phyloP scores from a whole-genome alignment of 1,140 invertebrate genomes.

The Lycorma delicatula region DNA sequence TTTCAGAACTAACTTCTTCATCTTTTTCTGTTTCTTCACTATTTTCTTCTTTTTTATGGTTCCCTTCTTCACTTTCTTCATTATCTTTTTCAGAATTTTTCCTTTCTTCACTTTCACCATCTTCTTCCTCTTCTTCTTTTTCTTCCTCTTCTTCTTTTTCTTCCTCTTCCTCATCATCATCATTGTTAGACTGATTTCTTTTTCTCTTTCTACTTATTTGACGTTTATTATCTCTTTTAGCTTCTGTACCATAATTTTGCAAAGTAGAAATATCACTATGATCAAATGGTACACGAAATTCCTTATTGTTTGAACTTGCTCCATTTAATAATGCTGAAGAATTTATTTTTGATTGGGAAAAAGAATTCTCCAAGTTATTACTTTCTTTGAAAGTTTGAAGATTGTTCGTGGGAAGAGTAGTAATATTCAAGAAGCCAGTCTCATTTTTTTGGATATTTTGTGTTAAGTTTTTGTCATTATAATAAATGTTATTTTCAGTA shows the following conservation, averaged over 20 bases:
- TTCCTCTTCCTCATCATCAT: background rate
- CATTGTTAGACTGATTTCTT: background rate
- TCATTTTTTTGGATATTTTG: too few species aligned
- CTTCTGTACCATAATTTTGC: background rate
- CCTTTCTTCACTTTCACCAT: conserved; percentile 6
- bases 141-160: conserved; percentile 8
- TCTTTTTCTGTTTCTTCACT: conserved; percentile 32
- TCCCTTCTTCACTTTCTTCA: conserved; percentile 13
- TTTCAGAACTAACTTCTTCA: conserved; percentile 51
- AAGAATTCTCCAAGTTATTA: too few species aligned
- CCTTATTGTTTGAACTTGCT: too few species aligned
- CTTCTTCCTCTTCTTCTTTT: conserved; percentile 11
- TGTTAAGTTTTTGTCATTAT: too few species aligned
- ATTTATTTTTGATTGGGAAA: too few species aligned
- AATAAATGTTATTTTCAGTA: too few species aligned
- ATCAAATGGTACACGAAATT: too few species aligned
- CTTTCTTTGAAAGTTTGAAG: too few species aligned
- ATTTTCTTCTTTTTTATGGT: conserved; percentile 23
- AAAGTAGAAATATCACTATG: background rate
- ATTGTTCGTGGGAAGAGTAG: too few species aligned
- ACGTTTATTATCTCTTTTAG: background rate
- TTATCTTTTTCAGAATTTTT: conserved; percentile 14
- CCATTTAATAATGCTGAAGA: too few species aligned
- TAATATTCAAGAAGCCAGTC: too few species aligned
- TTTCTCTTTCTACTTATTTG: background rate